Base-by-base conservation (phyloP, 2,113 vertebrate genomes). In the Scatophagus argus region DNA sequence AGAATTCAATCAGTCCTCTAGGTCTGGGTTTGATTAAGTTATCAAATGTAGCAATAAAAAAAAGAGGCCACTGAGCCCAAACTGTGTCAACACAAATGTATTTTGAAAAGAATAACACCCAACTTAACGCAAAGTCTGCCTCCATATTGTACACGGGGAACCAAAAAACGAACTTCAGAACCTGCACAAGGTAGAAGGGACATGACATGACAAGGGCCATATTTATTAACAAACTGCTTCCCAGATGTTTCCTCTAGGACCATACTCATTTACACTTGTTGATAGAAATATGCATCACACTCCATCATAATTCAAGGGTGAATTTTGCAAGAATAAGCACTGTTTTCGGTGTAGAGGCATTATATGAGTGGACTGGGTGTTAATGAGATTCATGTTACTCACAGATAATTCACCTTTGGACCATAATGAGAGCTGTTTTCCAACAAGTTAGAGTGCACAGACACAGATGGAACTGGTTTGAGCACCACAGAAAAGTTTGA, bases 381-480 rank as follows among this genome's bases (percentile, higher is more conserved):
- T 86, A 90, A 91, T 85, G 62, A 81, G 70, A 56, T 65, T 91
- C 39, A 64, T 79, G 62, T 84, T 89, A 71, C 70, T 86, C 47
- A 79, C 43, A 82, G 61, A 87, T 82, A 85, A 77, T 86, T 91
- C 49, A 82, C 55, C 67, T 17, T 52, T 72, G 68, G 63, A 80
- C 25, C 25, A 5, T 27, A 31, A 9, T 23, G 23, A 80, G 65
- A 12, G 9, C n/a, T n/a, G 0, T 43, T 52, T 67, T 49, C 44
- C 73, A 58, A 41, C 6, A 54, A 68, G 39, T 73, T 25, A 32
- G n/a, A 61, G 38, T 31, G 19, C 69, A 47, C 32, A 71, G 70
- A 73, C 61, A 82, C 79, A 90, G 67, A 88, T 88, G 83, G 87
- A 88, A 74, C 51, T 70, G 61, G 61, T 88, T 89, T 83, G 55